Base-by-base conservation (phyloP, 2,888 invertebrate genomes). In the Drosophila pullipes region DNA sequence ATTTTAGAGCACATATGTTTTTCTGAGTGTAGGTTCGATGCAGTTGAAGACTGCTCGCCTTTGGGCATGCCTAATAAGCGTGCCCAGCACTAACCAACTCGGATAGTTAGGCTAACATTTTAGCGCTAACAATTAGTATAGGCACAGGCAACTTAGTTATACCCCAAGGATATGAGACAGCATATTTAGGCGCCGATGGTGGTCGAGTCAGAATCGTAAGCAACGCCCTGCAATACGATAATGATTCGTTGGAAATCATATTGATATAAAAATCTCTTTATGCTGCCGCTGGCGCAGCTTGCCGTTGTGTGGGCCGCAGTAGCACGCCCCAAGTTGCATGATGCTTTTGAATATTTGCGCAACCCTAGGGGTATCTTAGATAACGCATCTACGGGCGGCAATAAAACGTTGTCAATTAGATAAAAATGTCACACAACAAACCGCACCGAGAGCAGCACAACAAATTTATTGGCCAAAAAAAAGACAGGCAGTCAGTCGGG, bases 391-490 rank as follows among this genome's bases (percentile, higher is more conserved):
- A 57, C 65, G 53, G 69, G 69, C 50, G 76, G 80, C 85, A 81
- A 85, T 88, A 83, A 89, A 85, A 87, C 82, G 72, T 78, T 91
- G 91, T 86, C 91, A 92, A 92, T 91, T 91, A 91, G 91, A 92
- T 92, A 92, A 92, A 91, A 92, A 92, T 92, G 92, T 92, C 93
- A 92, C 92, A 92, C 93, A 92, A 92, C 91, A 92, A 92, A 88
- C 91, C 82, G 85, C 89, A 83, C 77, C 80, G 70, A 70, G 64
- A 49, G 53, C 71, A 66, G 55, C 73, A 69, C 69, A 61, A 81
- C 76, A 83, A 91, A 89, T 90, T 90, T 92, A 91, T 91, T 89
- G 88, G 79, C 47, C 74, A 69, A 71, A 55, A n/a, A 41, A 16
- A 47, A 72, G 41, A 28, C 11, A 25, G 28, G 22, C 55, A 55